Percentiles rank a stretch among this genome's conserved stretches.
These are phyloP conservation scores for Aplysina aerophoba DNA, from an alignment of 37 sponge, comb jelly and placozoan species.

Conservation along the genomic window DNA sequence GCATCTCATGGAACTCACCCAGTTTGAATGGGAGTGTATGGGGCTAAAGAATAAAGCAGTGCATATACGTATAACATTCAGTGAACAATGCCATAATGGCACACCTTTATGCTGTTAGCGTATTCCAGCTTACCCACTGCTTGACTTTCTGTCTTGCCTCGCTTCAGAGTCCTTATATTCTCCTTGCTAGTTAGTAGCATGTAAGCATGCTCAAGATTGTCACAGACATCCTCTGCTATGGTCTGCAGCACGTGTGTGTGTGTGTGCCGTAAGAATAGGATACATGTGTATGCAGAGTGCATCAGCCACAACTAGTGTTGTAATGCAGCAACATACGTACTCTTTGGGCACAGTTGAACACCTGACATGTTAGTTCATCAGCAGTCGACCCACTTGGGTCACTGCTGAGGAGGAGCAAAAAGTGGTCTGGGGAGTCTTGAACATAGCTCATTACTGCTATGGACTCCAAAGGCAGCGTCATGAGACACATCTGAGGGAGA, in stretches of 20 bases:
- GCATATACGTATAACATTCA: not conserved
- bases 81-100: not conserved
- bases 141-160: not conserved
- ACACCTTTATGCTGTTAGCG: not conserved
- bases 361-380: not conserved
- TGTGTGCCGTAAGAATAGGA: too few species aligned
- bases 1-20: not conserved
- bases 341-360: constrained; percentile 27
- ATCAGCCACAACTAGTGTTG: too few species aligned
- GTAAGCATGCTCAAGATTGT: constrained; percentile 27
- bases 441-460: constrained; percentile 5
- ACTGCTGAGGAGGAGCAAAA: not conserved
- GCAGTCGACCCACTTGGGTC: not conserved
- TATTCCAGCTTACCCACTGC: not conserved
- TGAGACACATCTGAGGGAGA: constrained; percentile 1
- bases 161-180: constrained; percentile 16
- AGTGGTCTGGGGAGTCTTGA: constrained; percentile 20
- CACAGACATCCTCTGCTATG: constrained; percentile 27
- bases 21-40: not conserved
- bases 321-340: not conserved
- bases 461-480: constrained; percentile 11
- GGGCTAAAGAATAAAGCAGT: not conserved
- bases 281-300: too few species aligned
- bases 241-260: too few species aligned
- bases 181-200: constrained; percentile 10